Evolutionary conservation across 2,888 invertebrate genomes (phyloP).

Genomic region (Rotaria macrura): DNA sequence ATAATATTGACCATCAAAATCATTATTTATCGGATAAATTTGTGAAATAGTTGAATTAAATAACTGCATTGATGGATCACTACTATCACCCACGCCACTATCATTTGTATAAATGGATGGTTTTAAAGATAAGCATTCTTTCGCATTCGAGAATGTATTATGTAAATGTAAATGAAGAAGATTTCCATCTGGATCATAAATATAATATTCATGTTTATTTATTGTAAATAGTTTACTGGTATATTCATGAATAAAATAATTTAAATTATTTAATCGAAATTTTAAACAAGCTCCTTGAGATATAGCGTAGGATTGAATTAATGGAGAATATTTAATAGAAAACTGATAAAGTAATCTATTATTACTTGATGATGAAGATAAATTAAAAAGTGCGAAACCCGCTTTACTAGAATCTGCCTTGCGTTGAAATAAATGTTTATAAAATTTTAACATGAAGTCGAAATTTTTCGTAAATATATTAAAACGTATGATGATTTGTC

Average conservation of each 20-base stretch:
- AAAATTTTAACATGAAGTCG: conserved; percentile 31
- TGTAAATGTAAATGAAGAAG: not conserved
- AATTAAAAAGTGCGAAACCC: conserved; percentile 26
- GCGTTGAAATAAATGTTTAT: conserved; percentile 28
- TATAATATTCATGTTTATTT: not conserved
- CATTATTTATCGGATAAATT: not conserved
- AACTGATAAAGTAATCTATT: not conserved
- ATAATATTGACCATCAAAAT: not conserved
- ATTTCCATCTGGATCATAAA: conserved; percentile 14
- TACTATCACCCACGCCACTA: conserved; percentile 10
- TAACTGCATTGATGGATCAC: not conserved
- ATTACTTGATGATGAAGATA: not conserved
- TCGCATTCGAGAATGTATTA: not conserved
- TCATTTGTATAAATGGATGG: not conserved
- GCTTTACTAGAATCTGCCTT: conserved; percentile 24
- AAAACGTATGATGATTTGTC: conserved; percentile 24
- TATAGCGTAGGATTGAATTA: not conserved
- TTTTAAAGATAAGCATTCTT: not conserved
- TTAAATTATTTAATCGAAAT: conserved; percentile 1
- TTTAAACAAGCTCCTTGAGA: not conserved
- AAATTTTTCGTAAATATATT: conserved; percentile 30
- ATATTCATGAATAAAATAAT: not conserved
- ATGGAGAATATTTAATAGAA: conserved; percentile 17
- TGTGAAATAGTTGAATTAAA: not conserved
- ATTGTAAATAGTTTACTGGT: not conserved